Evolutionary conservation across 2,797 vertebrate genomes (phyloP), one percentile per base, ranked within the genome.

Genomic region (Helostoma temminkii): DNA sequence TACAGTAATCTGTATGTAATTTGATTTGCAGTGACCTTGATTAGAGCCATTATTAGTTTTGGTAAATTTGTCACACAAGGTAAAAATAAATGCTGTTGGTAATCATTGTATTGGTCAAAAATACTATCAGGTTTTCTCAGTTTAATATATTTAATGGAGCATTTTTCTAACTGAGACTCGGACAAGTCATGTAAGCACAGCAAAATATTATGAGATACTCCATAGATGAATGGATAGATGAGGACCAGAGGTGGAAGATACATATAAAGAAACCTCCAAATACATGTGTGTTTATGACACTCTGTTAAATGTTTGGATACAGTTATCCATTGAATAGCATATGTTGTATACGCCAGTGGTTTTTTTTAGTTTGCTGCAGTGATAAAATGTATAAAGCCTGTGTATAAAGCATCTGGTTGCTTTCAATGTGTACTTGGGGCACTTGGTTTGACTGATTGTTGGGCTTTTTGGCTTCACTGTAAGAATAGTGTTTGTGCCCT

Each of bases 21-120:
- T 63, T 47, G 39, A 71, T 78, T 77, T 57, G 26, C 45, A 26
- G 49, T 50, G 22, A 66, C 73, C 71, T 47, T 22, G 0, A 62
- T 60, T 86, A n/a, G 41, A 68, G 55, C 21, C 3, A 15, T 81
- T 63, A 66, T 85, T 79, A 71, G 71, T 74, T 86, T 62, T 70
- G 61, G 25, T 68, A 30, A 45, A 77, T 85, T 75, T 75, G 63
- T 81, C 47, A 55, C 43, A 41, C 19, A 5, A 45, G 25, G 12
- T 26, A 18, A 49, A 21, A 32, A 21, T 49, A 68, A 64, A 19
- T 28, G 28, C 2, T 45, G 9, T 16, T 14, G 43, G 5, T 37
- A 10, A 55, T 79, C 2, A 9, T 25, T 39, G 28, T 64, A 30
- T 25, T 63, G 7, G 9, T n/a, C 8, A 8, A 22, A 50, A 26